Evolutionary conservation across 2,888 invertebrate genomes (phyloP).

Genomic region (Drosophila quasianomalipes): DNA sequence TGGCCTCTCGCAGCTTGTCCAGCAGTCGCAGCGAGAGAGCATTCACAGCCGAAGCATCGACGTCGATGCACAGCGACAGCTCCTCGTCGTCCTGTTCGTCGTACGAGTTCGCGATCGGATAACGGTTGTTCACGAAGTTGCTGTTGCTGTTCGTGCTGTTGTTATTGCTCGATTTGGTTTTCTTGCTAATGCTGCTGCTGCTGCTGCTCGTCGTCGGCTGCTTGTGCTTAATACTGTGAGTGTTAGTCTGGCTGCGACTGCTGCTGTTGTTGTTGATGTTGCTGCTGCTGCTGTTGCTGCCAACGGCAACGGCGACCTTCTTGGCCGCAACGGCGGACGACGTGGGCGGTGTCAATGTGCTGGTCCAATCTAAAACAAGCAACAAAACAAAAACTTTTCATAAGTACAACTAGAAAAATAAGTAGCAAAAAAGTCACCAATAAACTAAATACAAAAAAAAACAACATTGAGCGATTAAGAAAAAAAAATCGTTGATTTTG

Average conservation of each 20-base stretch:
- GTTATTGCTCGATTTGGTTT: slow-evolving; percentile 64
- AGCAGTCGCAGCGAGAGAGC: slow-evolving; percentile 75
- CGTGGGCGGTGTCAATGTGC: slow-evolving; percentile 72
- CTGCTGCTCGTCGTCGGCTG: slow-evolving; percentile 57
- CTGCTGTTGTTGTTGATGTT: slow-evolving; percentile 23
- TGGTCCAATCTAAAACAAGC: slow-evolving; percentile 78
- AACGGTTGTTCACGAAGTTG: slow-evolving; percentile 19
- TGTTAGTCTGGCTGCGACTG: slow-evolving; percentile 35
- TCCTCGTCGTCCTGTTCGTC: slow-evolving; percentile 48
- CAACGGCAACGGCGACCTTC: slow-evolving; percentile 51
- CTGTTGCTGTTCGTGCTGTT: slow-evolving; percentile 23
- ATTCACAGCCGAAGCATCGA: slow-evolving; percentile 63
- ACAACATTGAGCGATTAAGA: slow-evolving; percentile 10
- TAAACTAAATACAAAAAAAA: not conserved
- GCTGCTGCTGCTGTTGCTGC: slow-evolving; percentile 18
- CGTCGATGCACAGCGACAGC: slow-evolving; percentile 26
- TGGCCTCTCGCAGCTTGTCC: slow-evolving; percentile 82
- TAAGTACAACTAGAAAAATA: slow-evolving; percentile 50
- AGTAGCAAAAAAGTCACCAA: slow-evolving; percentile 8
- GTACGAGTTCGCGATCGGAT: slow-evolving; percentile 35
- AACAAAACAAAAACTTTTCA: slow-evolving; percentile 39
- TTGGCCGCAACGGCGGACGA: slow-evolving; percentile 50
- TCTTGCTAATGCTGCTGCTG: slow-evolving; percentile 59
- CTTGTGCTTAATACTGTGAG: slow-evolving; percentile 73
- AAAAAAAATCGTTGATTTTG: slow-evolving; percentile 22